Percentiles rank a stretch among this genome's conserved stretches.
Conservation (phyloP, 2,888 invertebrate species). For the Hyposoter didymator region DNA sequence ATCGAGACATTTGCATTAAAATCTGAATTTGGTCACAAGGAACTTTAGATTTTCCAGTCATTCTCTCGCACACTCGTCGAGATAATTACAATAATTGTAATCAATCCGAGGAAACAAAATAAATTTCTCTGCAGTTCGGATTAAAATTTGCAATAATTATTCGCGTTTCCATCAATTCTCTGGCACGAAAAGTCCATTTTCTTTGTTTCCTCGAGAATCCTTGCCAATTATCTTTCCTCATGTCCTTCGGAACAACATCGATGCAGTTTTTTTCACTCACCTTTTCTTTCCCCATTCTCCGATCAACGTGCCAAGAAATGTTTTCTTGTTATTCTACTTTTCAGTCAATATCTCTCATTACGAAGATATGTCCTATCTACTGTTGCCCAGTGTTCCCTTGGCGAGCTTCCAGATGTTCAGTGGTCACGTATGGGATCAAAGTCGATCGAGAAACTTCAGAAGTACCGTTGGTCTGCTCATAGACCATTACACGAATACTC, state of each 20-base stretch:
- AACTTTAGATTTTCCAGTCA: not conserved
- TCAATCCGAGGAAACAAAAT: not conserved
- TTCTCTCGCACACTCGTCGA: not conserved
- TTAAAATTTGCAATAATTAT: not conserved
- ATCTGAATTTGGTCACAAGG: not conserved
- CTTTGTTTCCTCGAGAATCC: not conserved
- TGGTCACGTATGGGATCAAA: conserved; percentile 84
- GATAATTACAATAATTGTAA: not conserved
- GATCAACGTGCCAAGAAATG: conserved; percentile 31
- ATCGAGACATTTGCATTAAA: not conserved
- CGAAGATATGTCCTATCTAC: conserved; percentile 84
- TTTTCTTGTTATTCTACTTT: conserved; percentile 45
- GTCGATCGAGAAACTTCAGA: conserved; percentile 84
- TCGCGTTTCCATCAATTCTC: not conserved
- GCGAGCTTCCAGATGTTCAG: conserved; percentile 84
- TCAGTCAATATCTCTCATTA: conserved; percentile 84
- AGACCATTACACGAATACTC: conserved; percentile 82
- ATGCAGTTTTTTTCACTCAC: conserved; percentile 11
- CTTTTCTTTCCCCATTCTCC: conserved; percentile 7
- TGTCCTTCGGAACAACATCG: not conserved
- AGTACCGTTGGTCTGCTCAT: conserved; percentile 83
- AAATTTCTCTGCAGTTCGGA: not conserved
- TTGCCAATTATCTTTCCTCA: conserved; percentile 3
- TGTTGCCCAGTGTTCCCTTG: conserved; percentile 84
- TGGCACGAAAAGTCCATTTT: not conserved